Conservation (phyloP, 2,113 vertebrate species). For the Chaetodon trifascialis region DNA sequence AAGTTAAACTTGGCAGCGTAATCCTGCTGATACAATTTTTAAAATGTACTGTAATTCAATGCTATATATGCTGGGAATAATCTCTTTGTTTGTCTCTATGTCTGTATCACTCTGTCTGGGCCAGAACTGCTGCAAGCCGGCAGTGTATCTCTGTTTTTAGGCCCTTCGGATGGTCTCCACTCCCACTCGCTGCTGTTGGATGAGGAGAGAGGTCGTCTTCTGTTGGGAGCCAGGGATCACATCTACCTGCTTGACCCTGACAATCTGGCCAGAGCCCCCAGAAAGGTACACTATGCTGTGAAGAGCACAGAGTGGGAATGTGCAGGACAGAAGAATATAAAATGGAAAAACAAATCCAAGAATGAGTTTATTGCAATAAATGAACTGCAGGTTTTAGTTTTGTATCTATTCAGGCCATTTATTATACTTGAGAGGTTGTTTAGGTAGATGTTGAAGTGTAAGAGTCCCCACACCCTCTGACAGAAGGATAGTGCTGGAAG, state of each 20-base stretch:
- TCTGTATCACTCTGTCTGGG: constrained; percentile 27
- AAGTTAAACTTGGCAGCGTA: background rate
- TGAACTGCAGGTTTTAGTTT: constrained; percentile 2
- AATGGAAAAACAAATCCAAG: background rate
- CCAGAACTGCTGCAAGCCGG: constrained; percentile 93
- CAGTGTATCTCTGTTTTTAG: constrained; percentile 91
- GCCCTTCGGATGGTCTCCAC: constrained; percentile 90
- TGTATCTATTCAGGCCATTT: constrained; percentile 3
- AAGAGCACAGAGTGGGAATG: background rate
- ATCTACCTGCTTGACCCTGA: constrained; percentile 92
- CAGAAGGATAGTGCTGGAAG: constrained; percentile 17
- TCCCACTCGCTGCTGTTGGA: constrained; percentile 95
- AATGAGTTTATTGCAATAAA: background rate
- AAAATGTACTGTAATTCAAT: background rate
- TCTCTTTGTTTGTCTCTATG: constrained; percentile 17
- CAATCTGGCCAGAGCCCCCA: constrained; percentile 90
- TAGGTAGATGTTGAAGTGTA: constrained; percentile 35
- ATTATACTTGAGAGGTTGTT: constrained; percentile 35
- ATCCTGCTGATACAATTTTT: constrained; percentile 13
- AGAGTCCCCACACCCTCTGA: constrained; percentile 22
- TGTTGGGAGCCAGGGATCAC: constrained; percentile 93
- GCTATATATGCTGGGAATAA: background rate
- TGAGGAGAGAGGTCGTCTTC: constrained; percentile 92
- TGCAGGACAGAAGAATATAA: background rate
- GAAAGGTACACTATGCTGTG: constrained; percentile 85